phyloP scores from a whole-genome alignment of 2,888 invertebrate genomes.

The Sinopyrophorus schimmeli region DNA sequence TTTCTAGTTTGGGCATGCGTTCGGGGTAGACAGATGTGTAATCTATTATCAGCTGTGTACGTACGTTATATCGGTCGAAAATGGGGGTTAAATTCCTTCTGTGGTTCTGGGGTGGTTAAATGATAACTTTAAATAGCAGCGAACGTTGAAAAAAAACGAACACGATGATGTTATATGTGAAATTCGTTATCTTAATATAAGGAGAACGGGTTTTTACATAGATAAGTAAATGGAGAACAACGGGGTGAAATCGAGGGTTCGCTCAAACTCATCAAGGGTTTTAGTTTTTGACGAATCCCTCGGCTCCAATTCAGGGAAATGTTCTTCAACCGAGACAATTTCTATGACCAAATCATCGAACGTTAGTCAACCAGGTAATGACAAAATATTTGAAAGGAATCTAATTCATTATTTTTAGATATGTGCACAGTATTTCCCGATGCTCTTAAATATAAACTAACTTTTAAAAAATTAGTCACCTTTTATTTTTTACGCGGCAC shows the following conservation, averaged over 20 bases:
- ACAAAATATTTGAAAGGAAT: no score
- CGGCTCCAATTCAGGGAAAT: conserved; percentile 44
- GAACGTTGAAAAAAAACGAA: not conserved
- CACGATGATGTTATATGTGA: no score
- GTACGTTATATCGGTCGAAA: conserved; percentile 15
- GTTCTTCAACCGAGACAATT: conserved; percentile 35
- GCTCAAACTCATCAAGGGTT: conserved; percentile 70
- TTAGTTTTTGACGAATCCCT: conserved; percentile 74
- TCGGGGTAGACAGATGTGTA: conserved; percentile 21
- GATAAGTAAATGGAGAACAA: conserved; percentile 48
- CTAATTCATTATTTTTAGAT: no score
- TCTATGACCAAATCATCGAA: conserved; percentile 36
- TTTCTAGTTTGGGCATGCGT: conserved; percentile 31
- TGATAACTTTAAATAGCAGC: conserved; percentile 2
- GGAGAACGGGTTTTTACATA: conserved; percentile 33
- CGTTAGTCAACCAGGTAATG: conserved; percentile 43
- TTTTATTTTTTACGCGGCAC: no score
- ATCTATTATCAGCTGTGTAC: conserved; percentile 27
- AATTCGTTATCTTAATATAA: no score
- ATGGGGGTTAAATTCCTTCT: conserved; percentile 21
- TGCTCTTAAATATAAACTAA: no score
- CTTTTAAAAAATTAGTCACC: no score
- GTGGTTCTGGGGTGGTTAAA: conserved; percentile 20
- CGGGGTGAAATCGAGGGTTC: conserved; percentile 50
- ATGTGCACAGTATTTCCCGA: no score